Conservation (phyloP, 92 coral and sea anemone species). For the Palythoa grandis region DNA sequence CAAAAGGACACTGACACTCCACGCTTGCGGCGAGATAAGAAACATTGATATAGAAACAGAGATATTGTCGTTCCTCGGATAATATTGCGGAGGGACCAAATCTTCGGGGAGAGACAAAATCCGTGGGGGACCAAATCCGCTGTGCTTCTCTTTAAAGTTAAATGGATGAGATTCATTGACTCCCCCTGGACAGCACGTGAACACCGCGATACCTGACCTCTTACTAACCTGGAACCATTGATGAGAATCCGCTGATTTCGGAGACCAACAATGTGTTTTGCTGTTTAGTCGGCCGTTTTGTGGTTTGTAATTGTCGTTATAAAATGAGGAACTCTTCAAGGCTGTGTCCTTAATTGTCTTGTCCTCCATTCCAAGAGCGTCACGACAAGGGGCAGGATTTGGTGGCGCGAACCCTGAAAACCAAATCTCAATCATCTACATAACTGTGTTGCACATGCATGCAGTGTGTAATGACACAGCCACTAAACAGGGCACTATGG, state of each 20-base stretch:
- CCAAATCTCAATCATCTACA: background rate
- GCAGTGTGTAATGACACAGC: no score
- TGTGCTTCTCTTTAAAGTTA: no score
- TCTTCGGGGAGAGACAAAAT: no score
- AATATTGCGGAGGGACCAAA: no score
- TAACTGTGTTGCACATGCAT: no score
- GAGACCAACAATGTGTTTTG: conserved; percentile 17
- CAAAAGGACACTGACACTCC: no score
- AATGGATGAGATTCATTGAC: no score
- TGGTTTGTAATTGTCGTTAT: background rate
- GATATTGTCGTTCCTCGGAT: no score
- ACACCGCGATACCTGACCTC: background rate
- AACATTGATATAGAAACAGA: no score
- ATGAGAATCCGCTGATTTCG: conserved; percentile 10
- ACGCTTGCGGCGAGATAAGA: no score
- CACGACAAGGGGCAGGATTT: conserved; percentile 32
- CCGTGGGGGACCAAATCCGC: no score
- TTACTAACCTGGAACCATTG: conserved; percentile 39
- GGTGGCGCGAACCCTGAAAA: conserved; percentile 24
- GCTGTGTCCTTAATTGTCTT: conserved; percentile 8
- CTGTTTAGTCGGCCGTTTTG: conserved; percentile 19
- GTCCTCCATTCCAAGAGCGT: conserved; percentile 26
- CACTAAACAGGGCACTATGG: no score
- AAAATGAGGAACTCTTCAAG: conserved; percentile 5
- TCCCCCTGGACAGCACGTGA: background rate